phyloP scores from a whole-genome alignment of 2,888 invertebrate genomes.

The Drosophila prolongata region DNA sequence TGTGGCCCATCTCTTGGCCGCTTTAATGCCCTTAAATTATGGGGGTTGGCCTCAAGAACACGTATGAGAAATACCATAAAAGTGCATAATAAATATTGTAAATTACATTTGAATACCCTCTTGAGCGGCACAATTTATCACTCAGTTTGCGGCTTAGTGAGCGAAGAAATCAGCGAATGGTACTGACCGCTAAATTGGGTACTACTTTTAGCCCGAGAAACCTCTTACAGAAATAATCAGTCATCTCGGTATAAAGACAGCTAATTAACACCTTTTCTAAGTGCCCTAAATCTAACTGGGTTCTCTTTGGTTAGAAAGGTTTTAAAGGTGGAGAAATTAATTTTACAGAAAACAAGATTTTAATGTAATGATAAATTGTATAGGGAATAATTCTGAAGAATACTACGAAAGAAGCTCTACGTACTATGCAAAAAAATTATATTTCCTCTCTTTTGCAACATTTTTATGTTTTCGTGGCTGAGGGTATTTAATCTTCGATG shows the following conservation, averaged over 20 bases:
- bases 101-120: slow-evolving; percentile 54
- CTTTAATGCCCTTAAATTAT: slow-evolving; percentile 56
- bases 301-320: slow-evolving; percentile 8
- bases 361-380: no score
- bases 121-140: slow-evolving; percentile 41
- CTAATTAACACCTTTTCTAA: slow-evolving; percentile 23
- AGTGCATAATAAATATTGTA: slow-evolving; percentile 50
- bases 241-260: slow-evolving; percentile 16
- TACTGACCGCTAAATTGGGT: slow-evolving; percentile 19
- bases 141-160: slow-evolving; percentile 22
- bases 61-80: slow-evolving; percentile 44
- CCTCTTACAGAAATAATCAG: slow-evolving; percentile 11
- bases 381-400: no score
- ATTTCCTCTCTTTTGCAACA: not conserved
- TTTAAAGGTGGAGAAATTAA: not conserved
- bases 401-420: no score
- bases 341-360: not conserved
- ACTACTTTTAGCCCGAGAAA: slow-evolving; percentile 8
- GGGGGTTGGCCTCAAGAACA: slow-evolving; percentile 68
- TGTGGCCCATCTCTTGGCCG: slow-evolving; percentile 52
- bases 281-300: slow-evolving; percentile 10
- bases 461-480: not conserved
- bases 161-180: slow-evolving; percentile 35
- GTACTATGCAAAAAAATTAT: no score
- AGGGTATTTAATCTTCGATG: slow-evolving; percentile 37